phyloP scores from a whole-genome alignment of 2,113 vertebrate species.

The Conger conger region DNA sequence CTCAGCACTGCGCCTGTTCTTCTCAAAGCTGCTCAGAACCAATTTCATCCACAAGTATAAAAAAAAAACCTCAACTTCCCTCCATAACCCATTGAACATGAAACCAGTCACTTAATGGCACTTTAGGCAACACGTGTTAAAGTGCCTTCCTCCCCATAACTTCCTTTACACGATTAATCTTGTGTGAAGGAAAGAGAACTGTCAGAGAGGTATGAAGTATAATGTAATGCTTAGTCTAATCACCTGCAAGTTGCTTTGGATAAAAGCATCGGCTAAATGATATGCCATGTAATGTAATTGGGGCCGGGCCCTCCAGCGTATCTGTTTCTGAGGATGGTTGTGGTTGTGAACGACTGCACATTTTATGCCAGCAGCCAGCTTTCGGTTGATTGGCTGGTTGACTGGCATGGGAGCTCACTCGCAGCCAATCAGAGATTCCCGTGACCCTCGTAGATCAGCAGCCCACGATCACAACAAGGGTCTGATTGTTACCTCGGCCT shows the following conservation, averaged over 20 bases:
- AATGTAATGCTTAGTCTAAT: too few relatives aligned
- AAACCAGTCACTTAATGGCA: not conserved
- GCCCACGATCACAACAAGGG: constrained; percentile 18
- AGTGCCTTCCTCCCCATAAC: not conserved
- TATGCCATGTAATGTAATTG: too few relatives aligned
- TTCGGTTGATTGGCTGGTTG: too few relatives aligned
- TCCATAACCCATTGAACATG: not conserved
- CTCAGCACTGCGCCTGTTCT: not conserved
- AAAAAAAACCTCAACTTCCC: not conserved
- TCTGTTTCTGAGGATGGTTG: not conserved
- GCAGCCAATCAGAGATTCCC: not conserved
- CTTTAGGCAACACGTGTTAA: not conserved
- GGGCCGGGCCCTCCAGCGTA: not conserved
- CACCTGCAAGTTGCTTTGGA: too few relatives aligned
- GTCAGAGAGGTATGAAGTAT: not conserved
- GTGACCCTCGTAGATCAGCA: not conserved
- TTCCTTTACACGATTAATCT: not conserved
- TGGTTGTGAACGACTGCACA: not conserved
- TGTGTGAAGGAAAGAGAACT: not conserved
- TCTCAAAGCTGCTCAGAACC: too few relatives aligned
- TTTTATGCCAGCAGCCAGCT: not conserved
- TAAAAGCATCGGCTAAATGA: too few relatives aligned
- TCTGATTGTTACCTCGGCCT: constrained; percentile 39
- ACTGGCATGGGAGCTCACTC: not conserved
- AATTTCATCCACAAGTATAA: too few relatives aligned